Conservation (phyloP, 2,113 vertebrate species). For the Podarcis raffonei region DNA sequence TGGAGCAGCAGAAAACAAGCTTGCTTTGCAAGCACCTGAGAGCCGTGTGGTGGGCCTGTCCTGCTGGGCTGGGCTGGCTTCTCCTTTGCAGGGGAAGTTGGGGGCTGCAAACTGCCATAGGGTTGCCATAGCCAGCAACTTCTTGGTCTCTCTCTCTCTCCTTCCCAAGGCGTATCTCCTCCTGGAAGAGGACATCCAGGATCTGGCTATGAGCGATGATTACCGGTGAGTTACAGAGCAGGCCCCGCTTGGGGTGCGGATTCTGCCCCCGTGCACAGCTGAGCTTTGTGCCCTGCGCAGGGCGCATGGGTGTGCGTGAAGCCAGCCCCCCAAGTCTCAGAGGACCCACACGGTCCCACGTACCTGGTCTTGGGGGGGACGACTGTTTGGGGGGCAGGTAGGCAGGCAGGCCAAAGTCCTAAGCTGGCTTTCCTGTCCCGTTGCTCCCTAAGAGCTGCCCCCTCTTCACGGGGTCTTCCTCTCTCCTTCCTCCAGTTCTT, state of each 20-base stretch:
- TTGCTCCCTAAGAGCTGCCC: neutral
- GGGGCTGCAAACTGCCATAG: neutral
- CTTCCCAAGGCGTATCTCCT: constrained; percentile 90
- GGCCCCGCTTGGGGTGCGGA: neutral
- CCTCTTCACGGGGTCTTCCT: neutral
- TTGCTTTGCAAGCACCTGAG: neutral
- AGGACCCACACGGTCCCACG: no score
- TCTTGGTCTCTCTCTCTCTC: rapidly evolving
- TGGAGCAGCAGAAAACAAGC: no score
- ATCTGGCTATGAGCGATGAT: constrained; percentile 88
- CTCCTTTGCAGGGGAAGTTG: no score
- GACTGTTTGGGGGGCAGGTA: neutral
- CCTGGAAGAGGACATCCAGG: constrained; percentile 92
- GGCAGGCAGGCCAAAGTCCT: neutral
- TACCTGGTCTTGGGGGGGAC: neutral
- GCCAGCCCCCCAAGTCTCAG: no score
- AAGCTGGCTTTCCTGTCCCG: neutral
- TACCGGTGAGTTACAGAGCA: constrained; percentile 83
- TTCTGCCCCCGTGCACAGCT: neutral
- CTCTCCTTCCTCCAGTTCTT: constrained; percentile 75
- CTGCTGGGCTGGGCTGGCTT: neutral
- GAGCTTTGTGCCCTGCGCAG: no score
- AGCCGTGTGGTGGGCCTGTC: neutral
- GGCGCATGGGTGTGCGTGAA: no score
- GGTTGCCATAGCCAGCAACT: neutral